A percentile compares a stretch with the other conserved stretches of the same genome.
These are phyloP conservation scores for Athene cunicularia DNA, from an alignment of 2,113 vertebrate species.

Conservation along the genomic window DNA sequence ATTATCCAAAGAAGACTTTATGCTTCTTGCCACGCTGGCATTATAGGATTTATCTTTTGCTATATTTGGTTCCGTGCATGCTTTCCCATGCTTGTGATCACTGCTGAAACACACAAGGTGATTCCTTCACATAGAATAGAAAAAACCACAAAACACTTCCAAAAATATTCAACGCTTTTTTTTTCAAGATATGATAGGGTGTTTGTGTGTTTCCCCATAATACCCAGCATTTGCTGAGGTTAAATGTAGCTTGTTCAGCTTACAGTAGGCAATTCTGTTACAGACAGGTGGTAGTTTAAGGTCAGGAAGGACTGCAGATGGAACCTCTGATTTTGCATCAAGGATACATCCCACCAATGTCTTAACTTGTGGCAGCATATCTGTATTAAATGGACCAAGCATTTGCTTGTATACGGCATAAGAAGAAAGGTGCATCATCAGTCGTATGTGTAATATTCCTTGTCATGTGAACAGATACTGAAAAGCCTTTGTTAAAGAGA, in stretches of 20 bases:
- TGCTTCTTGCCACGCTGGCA: background rate
- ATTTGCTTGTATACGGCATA: background rate
- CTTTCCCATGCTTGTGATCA: background rate
- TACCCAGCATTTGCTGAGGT: background rate
- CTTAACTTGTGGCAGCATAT: background rate
- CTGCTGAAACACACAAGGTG: background rate
- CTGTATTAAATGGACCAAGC: background rate
- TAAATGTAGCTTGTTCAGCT: background rate
- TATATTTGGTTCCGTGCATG: background rate
- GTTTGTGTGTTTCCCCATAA: background rate
- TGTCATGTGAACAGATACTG: background rate
- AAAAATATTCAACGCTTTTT: background rate
- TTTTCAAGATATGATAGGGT: background rate
- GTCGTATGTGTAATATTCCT: background rate
- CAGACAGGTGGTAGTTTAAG: background rate
- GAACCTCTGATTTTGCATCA: background rate
- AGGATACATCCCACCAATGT: too few species aligned
- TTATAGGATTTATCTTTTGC: background rate
- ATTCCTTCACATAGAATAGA: background rate
- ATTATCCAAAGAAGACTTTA: background rate
- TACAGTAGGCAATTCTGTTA: background rate
- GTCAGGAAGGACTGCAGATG: background rate
- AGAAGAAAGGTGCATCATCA: background rate
- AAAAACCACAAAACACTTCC: accelerated
- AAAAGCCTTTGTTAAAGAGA: background rate